phyloP scores from a whole-genome alignment of 2,797 vertebrate species.

The Pitangus sulphuratus region DNA sequence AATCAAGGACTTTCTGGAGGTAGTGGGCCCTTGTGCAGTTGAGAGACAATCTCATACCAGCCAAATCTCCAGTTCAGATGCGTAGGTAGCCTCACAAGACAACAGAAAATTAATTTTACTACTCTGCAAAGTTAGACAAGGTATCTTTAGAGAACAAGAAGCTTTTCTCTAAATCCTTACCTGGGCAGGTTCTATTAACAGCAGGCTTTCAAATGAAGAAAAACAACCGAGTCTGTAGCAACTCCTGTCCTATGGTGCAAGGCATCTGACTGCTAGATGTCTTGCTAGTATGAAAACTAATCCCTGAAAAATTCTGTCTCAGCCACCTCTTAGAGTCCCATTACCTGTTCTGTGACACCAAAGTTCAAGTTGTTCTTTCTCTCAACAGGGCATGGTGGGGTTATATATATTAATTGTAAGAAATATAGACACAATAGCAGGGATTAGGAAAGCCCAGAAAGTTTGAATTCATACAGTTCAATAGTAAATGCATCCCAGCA shows the following conservation, averaged over 20 bases:
- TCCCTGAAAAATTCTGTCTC: not conserved
- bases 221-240: not conserved
- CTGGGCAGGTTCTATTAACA: not conserved
- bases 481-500: not conserved
- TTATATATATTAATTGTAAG: not conserved
- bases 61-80: not conserved
- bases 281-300: not conserved
- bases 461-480: not conserved
- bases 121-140: not conserved
- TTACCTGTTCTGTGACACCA: not conserved
- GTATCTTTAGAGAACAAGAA: not conserved
- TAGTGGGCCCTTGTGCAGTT: accelerated
- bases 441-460: not conserved
- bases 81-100: not conserved
- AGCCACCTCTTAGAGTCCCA: not conserved
- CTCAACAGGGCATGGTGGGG: not conserved
- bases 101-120: not conserved
- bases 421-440: not conserved
- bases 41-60: not conserved
- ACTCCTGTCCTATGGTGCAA: accelerated
- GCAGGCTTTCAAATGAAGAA: not conserved
- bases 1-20: not conserved
- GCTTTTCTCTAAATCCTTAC: not conserved
- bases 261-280: not conserved
- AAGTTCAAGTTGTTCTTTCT: not conserved